These are phyloP conservation scores for Orientallactaga bullata DNA, from an alignment of 2,113 vertebrate genomes.

Conservation along the genomic window DNA sequence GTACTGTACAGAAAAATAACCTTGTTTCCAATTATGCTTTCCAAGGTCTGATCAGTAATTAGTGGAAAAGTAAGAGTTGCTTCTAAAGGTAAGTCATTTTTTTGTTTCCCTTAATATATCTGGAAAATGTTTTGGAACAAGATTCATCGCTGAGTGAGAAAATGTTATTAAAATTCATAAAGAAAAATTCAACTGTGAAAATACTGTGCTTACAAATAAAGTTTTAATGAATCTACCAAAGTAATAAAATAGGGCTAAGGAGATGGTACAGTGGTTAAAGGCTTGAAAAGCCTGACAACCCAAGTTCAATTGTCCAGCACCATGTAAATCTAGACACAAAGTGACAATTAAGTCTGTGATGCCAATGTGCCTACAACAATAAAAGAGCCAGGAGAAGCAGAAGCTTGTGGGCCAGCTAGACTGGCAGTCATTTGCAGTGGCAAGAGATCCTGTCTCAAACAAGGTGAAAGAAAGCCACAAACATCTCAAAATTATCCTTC, in stretches of 20 bases:
- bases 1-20: constrained; percentile 59
- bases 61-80: constrained; percentile 35
- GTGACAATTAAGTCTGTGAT: no score
- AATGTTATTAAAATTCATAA: constrained; percentile 58
- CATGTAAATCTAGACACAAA: no score
- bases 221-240: constrained; percentile 48
- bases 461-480: not conserved
- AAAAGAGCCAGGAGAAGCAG: no score
- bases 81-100: constrained; percentile 46
- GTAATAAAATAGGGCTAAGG: not conserved
- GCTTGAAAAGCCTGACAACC: no score
- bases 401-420: no score
- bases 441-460: no score
- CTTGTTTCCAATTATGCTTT: constrained; percentile 53
- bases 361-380: no score
- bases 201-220: constrained; percentile 33
- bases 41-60: constrained; percentile 63
- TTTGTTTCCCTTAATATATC: constrained; percentile 31
- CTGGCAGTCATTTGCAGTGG: no score
- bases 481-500: no score
- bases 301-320: no score
- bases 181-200: constrained; percentile 45
- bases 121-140: constrained; percentile 10
- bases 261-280: no score
- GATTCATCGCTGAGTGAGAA: constrained; percentile 10